A percentile compares a stretch with the other conserved stretches of the same genome.
Conservation (phyloP, 1,140 invertebrate species). For the Ridgeia piscesae region DNA sequence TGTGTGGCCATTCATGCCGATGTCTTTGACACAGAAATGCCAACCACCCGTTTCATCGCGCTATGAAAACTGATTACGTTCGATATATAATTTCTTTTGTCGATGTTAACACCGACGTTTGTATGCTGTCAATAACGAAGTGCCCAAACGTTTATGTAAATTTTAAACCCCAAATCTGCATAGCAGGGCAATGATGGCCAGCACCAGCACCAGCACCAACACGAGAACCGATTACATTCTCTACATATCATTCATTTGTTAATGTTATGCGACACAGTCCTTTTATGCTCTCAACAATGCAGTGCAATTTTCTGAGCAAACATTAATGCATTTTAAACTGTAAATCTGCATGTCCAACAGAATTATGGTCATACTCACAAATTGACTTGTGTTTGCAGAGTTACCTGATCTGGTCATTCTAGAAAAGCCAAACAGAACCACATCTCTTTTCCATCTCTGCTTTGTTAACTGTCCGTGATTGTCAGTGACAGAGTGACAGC, state of each 20-base stretch:
- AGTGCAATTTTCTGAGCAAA: background rate
- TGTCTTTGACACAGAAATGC: background rate
- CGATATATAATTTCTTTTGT: too few species aligned
- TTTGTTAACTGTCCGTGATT: background rate
- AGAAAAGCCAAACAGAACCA: background rate
- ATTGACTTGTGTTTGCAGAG: background rate
- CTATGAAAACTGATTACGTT: too few species aligned
- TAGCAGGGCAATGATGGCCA: background rate
- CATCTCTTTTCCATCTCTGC: background rate
- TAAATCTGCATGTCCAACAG: background rate
- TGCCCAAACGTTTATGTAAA: too few species aligned
- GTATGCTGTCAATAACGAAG: too few species aligned
- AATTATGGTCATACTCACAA: background rate
- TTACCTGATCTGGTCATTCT: background rate
- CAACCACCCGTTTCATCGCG: too few species aligned
- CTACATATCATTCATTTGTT: background rate
- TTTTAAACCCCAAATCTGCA: too few species aligned
- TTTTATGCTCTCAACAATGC: background rate
- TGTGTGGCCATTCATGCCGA: background rate
- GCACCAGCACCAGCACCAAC: background rate
- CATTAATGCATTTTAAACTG: background rate
- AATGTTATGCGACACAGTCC: background rate
- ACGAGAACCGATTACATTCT: background rate
- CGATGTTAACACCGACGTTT: too few species aligned
- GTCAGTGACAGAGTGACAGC: background rate